Evolutionary conservation across 1,140 invertebrate genomes (phyloP).

Genomic region (Pseudachorutes palmiensis): DNA sequence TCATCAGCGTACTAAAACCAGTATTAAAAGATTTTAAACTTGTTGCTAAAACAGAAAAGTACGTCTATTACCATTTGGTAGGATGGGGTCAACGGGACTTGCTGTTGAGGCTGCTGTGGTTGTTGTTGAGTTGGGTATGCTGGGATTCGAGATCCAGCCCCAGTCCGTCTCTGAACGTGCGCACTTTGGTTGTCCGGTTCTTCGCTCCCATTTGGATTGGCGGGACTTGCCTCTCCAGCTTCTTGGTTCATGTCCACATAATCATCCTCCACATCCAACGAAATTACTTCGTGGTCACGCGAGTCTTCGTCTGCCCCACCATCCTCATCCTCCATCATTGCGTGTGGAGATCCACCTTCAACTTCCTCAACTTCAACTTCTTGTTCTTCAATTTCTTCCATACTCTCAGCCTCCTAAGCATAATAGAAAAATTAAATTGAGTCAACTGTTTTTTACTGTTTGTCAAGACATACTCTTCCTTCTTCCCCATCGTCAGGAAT

Average conservation of each 20-base stretch:
- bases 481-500: constrained; percentile 45
- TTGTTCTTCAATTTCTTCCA: constrained; percentile 25
- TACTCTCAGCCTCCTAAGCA: constrained; percentile 31
- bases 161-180: no score
- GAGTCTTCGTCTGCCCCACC: not conserved
- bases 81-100: not conserved
- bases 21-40: not conserved
- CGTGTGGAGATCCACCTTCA: constrained; percentile 12
- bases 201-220: not conserved
- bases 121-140: not conserved
- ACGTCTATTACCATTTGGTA: constrained; percentile 5
- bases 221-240: not conserved
- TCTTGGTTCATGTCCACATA: constrained; percentile 11
- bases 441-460: not conserved
- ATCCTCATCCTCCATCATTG: not conserved
- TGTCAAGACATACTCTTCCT: constrained; percentile 44
- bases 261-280: not conserved
- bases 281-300: not conserved
- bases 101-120: constrained; percentile 1
- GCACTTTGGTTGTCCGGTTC: no score
- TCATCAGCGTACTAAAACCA: constrained; percentile 20
- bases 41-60: not conserved
- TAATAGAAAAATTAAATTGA: not conserved
- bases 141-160: no score
- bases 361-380: constrained; percentile 14